Evolutionary conservation across 1,140 invertebrate genomes (phyloP), one percentile per base, ranked within the genome.

Genomic region (Aphelinus certus): DNA sequence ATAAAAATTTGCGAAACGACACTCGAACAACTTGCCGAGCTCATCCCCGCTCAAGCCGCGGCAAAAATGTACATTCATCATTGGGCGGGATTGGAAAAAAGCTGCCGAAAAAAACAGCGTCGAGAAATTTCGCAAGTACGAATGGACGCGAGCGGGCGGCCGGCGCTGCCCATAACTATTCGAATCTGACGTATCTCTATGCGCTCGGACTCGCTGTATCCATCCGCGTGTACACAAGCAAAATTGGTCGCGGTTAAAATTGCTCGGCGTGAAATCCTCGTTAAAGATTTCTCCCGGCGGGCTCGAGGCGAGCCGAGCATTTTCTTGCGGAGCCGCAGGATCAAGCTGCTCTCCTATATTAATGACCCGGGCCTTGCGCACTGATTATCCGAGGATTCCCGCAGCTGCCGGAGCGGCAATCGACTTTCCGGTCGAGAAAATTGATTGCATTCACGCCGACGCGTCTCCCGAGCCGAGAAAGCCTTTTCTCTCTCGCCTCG

Each of bases 391-490:
- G 57, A 58, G 48, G 69, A 71, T 63, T 48, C 7, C 49, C 56
- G 42, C 49, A 47, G 43, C 3, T 4, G n/a, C 51, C 43, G 51
- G 51, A 67, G 42, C 10, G 47, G 62, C 71, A 74, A 68, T 74
- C 65, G 66, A 69, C 67, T 75, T 65, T 70, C 26, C 5, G 43
- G 47, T 2, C 42, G 62, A 66, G 68, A 58, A 76, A 76, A 76
- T 76, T 71, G 74, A 71, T 76, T 71, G 74, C 68, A 71, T 56
- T 56, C 68, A 71, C 63, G 60, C 47, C 67, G 63, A 47, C 42
- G 69, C 2, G 43, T 58, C 89, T 88, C 71, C 90, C 94, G 94
- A 94, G 83, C 92, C 93, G 6, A 95, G 94, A 84, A 93, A 94
- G 83, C 92, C 26, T 26, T 26, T 26, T 26, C 26, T 26, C 26